Evolutionary conservation across 2,888 invertebrate species (phyloP).

Genomic region (Synanthedon andrenaeformis): DNA sequence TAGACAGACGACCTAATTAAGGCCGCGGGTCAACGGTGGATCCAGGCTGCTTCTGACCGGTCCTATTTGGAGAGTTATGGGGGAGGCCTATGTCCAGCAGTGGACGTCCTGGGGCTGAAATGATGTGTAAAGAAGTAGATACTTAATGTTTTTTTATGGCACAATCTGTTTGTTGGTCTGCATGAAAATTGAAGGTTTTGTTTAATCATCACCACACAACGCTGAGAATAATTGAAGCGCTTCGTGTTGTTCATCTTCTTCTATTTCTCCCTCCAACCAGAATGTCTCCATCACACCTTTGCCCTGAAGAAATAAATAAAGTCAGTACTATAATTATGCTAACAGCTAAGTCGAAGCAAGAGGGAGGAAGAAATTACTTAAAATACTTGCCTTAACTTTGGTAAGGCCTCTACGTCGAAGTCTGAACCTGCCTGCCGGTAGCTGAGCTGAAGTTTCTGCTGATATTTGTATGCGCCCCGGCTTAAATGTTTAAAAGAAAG

Average conservation of each 20-base stretch:
- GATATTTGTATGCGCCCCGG: constrained; percentile 78
- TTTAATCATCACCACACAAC: constrained; percentile 36
- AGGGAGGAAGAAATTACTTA: no score
- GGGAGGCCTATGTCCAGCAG: no score
- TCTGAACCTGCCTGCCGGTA: constrained; percentile 75
- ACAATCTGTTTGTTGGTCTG: no score
- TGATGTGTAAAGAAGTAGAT: no score
- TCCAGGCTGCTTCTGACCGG: no score
- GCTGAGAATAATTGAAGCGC: constrained; percentile 48
- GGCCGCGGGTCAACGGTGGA: no score
- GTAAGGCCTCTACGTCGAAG: constrained; percentile 79
- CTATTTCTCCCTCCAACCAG: constrained; percentile 77
- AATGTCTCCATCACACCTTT: constrained; percentile 91
- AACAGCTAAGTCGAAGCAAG: no score
- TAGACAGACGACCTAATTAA: no score
- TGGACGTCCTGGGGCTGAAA: no score
- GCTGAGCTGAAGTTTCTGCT: constrained; percentile 74
- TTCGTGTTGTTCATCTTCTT: constrained; percentile 54
- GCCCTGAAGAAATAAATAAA: constrained; percentile 66
- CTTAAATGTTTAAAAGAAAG: constrained; percentile 20
- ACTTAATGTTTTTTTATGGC: no score
- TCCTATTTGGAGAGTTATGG: no score
- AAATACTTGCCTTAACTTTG: constrained; percentile 77
- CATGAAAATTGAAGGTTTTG: no score
- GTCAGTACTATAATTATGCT: not conserved